Evolutionary conservation across 2,888 invertebrate genomes (phyloP).

Genomic region (Mimumesa dahlbomi): DNA sequence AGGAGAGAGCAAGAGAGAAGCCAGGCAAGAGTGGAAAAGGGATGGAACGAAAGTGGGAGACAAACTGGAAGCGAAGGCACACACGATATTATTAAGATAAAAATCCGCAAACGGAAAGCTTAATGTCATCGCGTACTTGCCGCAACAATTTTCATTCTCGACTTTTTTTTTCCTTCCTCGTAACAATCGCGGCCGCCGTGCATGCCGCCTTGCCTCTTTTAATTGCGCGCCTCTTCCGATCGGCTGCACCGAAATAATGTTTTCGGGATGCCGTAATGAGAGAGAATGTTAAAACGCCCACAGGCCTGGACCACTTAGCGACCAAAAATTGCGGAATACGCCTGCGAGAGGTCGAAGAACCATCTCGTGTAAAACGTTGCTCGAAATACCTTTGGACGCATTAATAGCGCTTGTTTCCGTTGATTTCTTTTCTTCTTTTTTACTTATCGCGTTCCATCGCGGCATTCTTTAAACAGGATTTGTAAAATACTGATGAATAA

Average conservation of each 20-base stretch:
- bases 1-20: conserved; percentile 7
- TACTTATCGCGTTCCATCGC: conserved; percentile 3
- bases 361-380: conserved; percentile 30
- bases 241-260: conserved; percentile 53
- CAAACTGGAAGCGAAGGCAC: conserved; percentile 36
- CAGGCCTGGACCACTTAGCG: conserved; percentile 44
- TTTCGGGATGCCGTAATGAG: conserved; percentile 49
- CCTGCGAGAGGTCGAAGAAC: conserved; percentile 14
- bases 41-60: conserved; percentile 10
- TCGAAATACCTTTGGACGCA: conserved; percentile 31
- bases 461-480: background rate
- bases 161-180: conserved; percentile 11
- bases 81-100: conserved; percentile 71
- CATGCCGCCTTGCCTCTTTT: conserved; percentile 38
- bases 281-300: conserved; percentile 56
- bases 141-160: conserved; percentile 56
- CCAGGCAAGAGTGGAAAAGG: no score
- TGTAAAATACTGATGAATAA: no score
- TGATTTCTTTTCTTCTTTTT: background rate
- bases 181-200: conserved; percentile 13
- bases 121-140: conserved; percentile 70
- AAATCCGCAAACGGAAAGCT: conserved; percentile 69
- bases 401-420: no score
- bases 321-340: conserved; percentile 54
- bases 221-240: conserved; percentile 41